Conservation (phyloP, 2,888 invertebrate genomes). For the Lasioglossum lativentre region DNA sequence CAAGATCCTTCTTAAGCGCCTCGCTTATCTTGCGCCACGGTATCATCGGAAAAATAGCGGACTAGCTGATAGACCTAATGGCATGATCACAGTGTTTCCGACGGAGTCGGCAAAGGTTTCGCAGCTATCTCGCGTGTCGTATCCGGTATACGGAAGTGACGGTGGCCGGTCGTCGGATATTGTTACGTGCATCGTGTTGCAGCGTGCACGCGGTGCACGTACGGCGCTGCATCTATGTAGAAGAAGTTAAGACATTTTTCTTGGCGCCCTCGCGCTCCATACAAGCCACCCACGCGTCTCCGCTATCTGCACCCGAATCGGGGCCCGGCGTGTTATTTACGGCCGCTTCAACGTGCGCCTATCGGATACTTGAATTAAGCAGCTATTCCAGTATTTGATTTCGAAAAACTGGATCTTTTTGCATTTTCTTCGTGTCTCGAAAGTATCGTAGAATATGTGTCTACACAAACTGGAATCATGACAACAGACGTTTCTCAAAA, state of each 20-base stretch:
- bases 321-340: constrained; percentile 43
- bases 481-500: too few relatives aligned
- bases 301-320: constrained; percentile 50
- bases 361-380: constrained; percentile 29
- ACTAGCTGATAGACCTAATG: background rate
- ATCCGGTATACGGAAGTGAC: constrained; percentile 46
- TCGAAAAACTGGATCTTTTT: background rate
- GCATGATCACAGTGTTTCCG: background rate
- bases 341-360: background rate
- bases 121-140: constrained; percentile 17
- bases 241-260: constrained; percentile 53
- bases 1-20: background rate
- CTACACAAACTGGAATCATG: too few relatives aligned
- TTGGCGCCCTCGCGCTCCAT: constrained; percentile 59
- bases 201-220: background rate
- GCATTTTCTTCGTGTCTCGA: background rate
- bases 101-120: background rate
- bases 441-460: background rate
- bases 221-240: background rate
- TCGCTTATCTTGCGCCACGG: background rate
- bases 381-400: background rate
- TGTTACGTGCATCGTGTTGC: constrained; percentile 18
- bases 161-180: constrained; percentile 29
- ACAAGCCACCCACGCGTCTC: constrained; percentile 50
- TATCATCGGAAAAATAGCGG: background rate